Conservation (phyloP, 2,113 vertebrate genomes). For the Bungarus multicinctus region DNA sequence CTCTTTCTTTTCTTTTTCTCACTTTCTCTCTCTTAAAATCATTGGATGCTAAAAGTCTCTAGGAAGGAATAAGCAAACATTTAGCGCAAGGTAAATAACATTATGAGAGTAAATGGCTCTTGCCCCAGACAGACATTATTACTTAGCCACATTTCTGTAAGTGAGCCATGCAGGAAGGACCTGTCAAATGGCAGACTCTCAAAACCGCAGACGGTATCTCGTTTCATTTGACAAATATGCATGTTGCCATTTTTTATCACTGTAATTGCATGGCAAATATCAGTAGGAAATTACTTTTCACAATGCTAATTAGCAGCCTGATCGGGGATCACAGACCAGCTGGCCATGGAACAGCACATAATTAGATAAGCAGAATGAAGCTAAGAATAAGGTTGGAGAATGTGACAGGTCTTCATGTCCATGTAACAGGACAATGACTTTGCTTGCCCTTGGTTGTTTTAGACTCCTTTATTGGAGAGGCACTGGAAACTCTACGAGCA, state of each 20-base stretch:
- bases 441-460: neutral
- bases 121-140: neutral
- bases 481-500: neutral
- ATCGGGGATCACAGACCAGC: conserved; percentile 33
- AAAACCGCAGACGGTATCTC: conserved; percentile 1
- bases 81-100: neutral
- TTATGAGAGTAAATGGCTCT: neutral
- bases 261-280: conserved; percentile 21
- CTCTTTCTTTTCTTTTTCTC: neutral
- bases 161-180: neutral
- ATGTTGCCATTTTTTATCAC: conserved; percentile 13
- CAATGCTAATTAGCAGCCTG: conserved; percentile 36
- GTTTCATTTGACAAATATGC: conserved; percentile 18
- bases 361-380: conserved; percentile 11
- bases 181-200: neutral
- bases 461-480: neutral
- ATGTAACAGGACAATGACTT: conserved; percentile 1
- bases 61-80: neutral
- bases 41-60: too few species aligned
- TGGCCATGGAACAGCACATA: conserved; percentile 8
- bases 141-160: neutral
- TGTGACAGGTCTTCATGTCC: neutral
- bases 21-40: too few species aligned
- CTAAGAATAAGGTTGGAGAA: conserved; percentile 1
- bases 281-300: conserved; percentile 25